Base-by-base conservation (phyloP, 2,888 invertebrate genomes). In the Acronicta leporina region DNA sequence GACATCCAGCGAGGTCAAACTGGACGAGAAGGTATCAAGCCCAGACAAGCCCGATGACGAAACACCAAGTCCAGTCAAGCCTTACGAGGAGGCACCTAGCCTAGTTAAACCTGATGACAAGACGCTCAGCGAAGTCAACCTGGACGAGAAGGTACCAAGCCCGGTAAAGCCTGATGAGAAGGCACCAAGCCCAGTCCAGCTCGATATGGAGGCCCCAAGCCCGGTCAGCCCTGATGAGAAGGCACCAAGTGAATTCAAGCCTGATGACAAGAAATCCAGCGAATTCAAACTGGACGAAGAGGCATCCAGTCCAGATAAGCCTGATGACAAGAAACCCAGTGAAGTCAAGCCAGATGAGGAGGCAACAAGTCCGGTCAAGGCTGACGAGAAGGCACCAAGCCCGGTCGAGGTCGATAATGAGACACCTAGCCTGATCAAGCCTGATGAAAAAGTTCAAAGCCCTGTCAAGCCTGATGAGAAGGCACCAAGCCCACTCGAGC, bases 61-160 rank as follows among this genome's bases (percentile, higher is more conserved):
- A n/a, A 14, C 4, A n/a, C 35, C 30, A 9, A 45, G 45, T n/a
- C 45, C 56, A 1, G 9, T 15, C 0, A 56, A 50, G 4, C 14
- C 11, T 2, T 20, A 60, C n/a, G 56, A 60, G 0, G 49, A 65
- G 8, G 38, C 5, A 0, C 41, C 50, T 0, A 73, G 70, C 48
- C 56, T 48, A 0, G 42, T 50, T 5, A 42, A 33, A 9, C 33
- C 0, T 15, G 0, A 55, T 3, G 65, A 69, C 0, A 60, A 72
- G 10, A 30, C 14, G 6, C 20, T 11, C 44, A 68, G 51, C 43
- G 43, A 52, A 42, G 51, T 51, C 6, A 40, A 61, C 6, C 57
- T 4, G 3, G 47, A 45, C 25, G 48, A 13, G 11, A 35, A 35
- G 35, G 13, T 11, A 13, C 35, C 35, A 35, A 35, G 13, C 35